Base-by-base conservation (phyloP, 2,113 vertebrate genomes). In the Bos taurus region DNA sequence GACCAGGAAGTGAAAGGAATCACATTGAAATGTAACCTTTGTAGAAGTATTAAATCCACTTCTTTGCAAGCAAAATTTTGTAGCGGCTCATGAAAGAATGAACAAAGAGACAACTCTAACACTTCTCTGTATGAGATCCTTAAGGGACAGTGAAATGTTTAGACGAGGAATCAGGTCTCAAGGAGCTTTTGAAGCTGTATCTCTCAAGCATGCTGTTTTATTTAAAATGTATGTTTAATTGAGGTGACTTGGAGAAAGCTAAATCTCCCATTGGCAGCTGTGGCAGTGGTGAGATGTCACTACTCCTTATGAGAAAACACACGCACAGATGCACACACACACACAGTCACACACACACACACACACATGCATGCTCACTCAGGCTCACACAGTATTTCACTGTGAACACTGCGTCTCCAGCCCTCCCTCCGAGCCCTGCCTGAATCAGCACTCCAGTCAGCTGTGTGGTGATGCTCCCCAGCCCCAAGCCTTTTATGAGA, bases 401-500 rank as follows among this genome's bases (percentile, higher is more conserved):
- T 97, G 52, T 83, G 93, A 91, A 81, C 74, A 12, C 3, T 10
- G 56, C 36, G 9, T 50, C 6, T 67, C 16, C 83, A 33, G 52
- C 59, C 28, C 50, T 89, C 74, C 80, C 60, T 78, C 86, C 5
- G 5, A 54, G 67, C 25, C 71, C 7, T n/a, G 17, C n/a, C 96
- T 94, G 97, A 98, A 60, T 97, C 98, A 98, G 97, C 96, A 96
- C 97, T 96, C 67, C 48, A 3, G 89, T 95, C 59, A 88, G 88
- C 90, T 52, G 57, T 16, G 43, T 26, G 82, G 21, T 81, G 83
- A 90, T 74, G 97, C 98, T 98, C 96, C 92, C 97, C 78, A 97
- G 74, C 97, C 94, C 91, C 97, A 50, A 81, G 95, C 94, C 97
- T 98, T 98, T 98, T 93, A 82, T 98, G 93, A 71, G 93, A 96